phyloP scores from a whole-genome alignment of 2,113 vertebrate genomes.

The Pygathrix nemaeus region DNA sequence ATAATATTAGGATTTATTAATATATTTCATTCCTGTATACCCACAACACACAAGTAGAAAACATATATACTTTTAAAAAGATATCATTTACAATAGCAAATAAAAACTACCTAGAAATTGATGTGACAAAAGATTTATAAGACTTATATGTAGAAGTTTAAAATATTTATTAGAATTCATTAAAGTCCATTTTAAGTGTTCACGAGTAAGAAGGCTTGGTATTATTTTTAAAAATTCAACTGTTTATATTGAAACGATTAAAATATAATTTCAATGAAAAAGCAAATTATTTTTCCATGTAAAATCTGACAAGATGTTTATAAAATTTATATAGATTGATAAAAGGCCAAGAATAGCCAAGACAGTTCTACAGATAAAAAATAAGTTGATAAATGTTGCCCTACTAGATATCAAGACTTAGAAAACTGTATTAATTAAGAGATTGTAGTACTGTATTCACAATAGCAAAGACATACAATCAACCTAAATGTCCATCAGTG shows the following conservation, averaged over 20 bases:
- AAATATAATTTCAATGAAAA: background rate
- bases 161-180: background rate
- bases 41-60: background rate
- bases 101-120: background rate
- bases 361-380: background rate
- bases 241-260: background rate
- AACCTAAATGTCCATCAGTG: too few species aligned
- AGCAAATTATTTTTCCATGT: background rate
- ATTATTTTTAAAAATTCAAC: background rate
- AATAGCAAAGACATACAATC: too few species aligned
- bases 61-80: background rate
- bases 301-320: background rate
- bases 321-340: constrained; percentile 5
- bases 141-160: background rate
- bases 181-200: background rate
- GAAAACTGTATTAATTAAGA: background rate
- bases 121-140: background rate
- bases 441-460: background rate
- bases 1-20: background rate
- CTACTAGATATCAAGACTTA: background rate
- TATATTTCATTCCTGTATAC: background rate
- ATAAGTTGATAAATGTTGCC: background rate
- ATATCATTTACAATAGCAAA: background rate
- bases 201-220: background rate
- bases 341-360: background rate